Conservation (phyloP, 2,888 invertebrate genomes). For the Amorpha juglandis region DNA sequence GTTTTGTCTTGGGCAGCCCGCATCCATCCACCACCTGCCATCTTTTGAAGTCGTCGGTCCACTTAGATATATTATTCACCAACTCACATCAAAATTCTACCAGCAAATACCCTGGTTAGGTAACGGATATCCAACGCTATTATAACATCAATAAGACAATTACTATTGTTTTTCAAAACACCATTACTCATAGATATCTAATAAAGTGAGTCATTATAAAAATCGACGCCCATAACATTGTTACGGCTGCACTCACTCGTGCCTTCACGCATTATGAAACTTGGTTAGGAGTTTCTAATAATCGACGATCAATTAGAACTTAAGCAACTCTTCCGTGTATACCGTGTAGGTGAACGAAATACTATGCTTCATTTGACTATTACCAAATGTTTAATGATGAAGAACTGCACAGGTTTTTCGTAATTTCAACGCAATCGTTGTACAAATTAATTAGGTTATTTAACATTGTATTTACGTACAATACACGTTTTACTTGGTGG, state of each 20-base stretch:
- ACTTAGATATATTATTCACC: background rate
- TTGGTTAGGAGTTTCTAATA: slow-evolving; percentile 4
- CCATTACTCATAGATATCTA: background rate
- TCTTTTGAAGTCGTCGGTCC: too few species aligned
- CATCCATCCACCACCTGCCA: too few species aligned
- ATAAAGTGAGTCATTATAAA: background rate
- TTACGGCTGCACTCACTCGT: background rate
- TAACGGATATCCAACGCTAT: background rate
- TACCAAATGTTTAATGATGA: slow-evolving; percentile 21
- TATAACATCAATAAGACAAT: slow-evolving; percentile 1
- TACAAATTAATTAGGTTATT: background rate
- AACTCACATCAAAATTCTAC: background rate
- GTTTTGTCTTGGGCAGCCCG: too few species aligned
- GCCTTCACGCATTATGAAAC: slow-evolving; percentile 1
- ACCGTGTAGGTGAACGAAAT: slow-evolving; percentile 13
- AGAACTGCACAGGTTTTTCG: slow-evolving; percentile 7
- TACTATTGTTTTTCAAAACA: background rate
- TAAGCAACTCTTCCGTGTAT: slow-evolving; percentile 7
- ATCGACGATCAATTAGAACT: slow-evolving; percentile 7
- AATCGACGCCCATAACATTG: background rate
- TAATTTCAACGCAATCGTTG: slow-evolving; percentile 2
- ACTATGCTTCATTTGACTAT: slow-evolving; percentile 20
- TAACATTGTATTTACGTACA: background rate
- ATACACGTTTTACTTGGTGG: background rate
- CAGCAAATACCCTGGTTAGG: background rate